These are phyloP conservation scores for Chamaea fasciata DNA, from an alignment of 2,113 vertebrate species.

Conservation along the genomic window DNA sequence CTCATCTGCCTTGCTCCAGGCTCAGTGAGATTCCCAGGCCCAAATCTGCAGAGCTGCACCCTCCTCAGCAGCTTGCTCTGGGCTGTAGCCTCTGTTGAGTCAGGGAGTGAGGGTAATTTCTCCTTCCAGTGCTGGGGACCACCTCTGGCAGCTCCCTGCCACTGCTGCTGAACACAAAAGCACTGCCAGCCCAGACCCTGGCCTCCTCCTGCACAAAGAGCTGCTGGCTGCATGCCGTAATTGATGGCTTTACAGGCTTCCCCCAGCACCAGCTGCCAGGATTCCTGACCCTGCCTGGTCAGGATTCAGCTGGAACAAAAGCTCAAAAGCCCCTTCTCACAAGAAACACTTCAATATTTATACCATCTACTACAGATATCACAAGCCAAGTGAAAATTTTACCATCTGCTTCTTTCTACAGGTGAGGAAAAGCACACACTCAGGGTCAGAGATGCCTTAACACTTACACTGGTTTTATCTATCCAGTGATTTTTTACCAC, in stretches of 20 bases:
- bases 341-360: background rate
- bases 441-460: background rate
- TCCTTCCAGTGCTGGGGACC: fast-evolving
- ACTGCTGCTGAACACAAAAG: background rate
- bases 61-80: background rate
- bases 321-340: background rate
- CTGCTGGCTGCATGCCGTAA: background rate
- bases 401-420: background rate
- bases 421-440: background rate
- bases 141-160: background rate
- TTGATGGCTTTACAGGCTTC: background rate
- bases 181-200: background rate
- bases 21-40: background rate
- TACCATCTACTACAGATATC: background rate
- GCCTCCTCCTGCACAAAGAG: background rate
- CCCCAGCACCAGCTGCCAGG: background rate
- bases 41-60: background rate
- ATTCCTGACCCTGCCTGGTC: background rate
- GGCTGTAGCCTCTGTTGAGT: background rate
- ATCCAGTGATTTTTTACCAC: background rate
- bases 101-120: background rate
- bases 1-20: background rate
- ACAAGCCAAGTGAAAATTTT: background rate
- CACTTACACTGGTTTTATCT: background rate
- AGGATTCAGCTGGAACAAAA: background rate